Percentiles rank a stretch among this genome's conserved stretches.
Evolutionary conservation across 2,888 invertebrate species (phyloP).

Genomic region (Leistus spinibarbis): DNA sequence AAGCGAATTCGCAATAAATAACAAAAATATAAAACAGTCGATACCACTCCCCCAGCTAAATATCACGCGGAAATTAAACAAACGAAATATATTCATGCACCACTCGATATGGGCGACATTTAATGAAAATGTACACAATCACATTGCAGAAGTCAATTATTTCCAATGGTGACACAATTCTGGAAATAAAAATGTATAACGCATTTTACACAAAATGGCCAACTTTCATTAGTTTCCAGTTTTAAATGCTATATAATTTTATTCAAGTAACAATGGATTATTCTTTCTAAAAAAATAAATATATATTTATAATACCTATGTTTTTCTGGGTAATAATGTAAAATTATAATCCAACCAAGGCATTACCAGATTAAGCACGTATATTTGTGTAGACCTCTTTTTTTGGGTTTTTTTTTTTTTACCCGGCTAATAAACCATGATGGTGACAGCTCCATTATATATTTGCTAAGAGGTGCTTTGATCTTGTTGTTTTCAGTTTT

Average conservation of each 20-base stretch:
- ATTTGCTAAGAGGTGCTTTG: too few species aligned
- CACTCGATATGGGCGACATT: neutral
- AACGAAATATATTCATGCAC: neutral
- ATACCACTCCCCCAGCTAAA: neutral
- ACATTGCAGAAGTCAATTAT: neutral
- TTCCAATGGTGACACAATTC: neutral
- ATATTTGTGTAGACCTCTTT: too few species aligned
- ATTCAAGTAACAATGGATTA: neutral
- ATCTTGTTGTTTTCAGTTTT: too few species aligned
- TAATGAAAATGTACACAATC: neutral
- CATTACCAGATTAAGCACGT: too few species aligned
- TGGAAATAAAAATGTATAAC: neutral
- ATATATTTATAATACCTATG: too few species aligned
- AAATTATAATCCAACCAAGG: too few species aligned
- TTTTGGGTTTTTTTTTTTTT: too few species aligned
- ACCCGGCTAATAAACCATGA: too few species aligned
- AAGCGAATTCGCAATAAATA: neutral
- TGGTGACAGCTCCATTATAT: too few species aligned
- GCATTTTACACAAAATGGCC: neutral
- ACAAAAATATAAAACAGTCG: neutral
- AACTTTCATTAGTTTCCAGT: neutral
- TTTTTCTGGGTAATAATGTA: too few species aligned
- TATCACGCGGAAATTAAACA: neutral
- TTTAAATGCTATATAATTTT: neutral
- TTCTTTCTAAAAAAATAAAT: neutral